Base-by-base conservation (phyloP, 2,888 invertebrate species). In the Aphrophora alni region DNA sequence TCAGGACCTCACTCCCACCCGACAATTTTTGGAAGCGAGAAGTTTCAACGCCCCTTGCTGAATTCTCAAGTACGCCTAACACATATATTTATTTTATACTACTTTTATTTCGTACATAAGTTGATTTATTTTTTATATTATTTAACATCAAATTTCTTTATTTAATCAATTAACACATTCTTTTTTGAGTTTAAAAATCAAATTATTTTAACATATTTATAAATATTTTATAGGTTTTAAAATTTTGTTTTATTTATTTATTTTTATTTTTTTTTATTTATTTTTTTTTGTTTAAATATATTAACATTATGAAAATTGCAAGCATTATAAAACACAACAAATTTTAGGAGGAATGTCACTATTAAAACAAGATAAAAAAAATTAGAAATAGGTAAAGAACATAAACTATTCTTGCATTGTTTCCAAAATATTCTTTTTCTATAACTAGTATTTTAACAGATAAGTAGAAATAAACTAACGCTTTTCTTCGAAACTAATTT, bases 51-150 rank as follows among this genome's bases (percentile, higher is more conserved):
- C 26, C 78, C 78, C 44, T 74, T 79, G 74, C 73, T 79, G 68
- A 79, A 79, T 51, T 38, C 78, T 24, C 78, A 79, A 79, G 78
- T 79, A 79, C 78, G 78, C 26, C 38, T 59, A 59, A 59, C 59
- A 59, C 44, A 44, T 21, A 33, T 33, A 59, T 59, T 59, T 59
- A 59, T 59, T 59, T 33, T 59, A 21, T 59, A 59, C 21, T 59
- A 59, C 21, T 59, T 44, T 59, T 59, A 59, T 21, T 59, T 59
- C 59, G 2, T 7, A 5, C 59, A 12, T 59, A 59, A 59, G 59
- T 59, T 59, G 1, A 2, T 21, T 21, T 21, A 21, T 3, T 21
- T 59, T 59, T 59, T 59, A 59, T 21, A 59, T 59, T 33, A 33
- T 33, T 33, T 59, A 21, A 59, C 21, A 59, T 21, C 14, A 12